These are phyloP conservation scores for Papilio elwesi DNA, from an alignment of 2,888 invertebrate species.

Conservation along the genomic window DNA sequence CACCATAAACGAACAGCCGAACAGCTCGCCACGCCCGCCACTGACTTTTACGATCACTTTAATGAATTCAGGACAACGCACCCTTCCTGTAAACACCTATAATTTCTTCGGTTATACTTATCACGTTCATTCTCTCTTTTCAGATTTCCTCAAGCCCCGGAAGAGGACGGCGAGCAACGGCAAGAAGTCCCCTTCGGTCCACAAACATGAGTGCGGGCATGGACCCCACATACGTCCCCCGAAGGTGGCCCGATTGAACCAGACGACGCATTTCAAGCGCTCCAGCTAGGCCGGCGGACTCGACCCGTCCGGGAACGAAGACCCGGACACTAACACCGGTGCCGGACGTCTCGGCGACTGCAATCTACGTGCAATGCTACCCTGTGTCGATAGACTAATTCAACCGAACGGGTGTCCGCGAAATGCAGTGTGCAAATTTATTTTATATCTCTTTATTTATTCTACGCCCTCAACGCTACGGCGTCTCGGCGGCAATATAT, in stretches of 20 bases:
- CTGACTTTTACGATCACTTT: slow-evolving; percentile 63
- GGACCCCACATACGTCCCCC: slow-evolving; percentile 79
- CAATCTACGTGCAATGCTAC: slow-evolving; percentile 36
- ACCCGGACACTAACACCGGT: slow-evolving; percentile 29
- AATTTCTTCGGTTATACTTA: slow-evolving; percentile 36
- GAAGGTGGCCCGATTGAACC: slow-evolving; percentile 75
- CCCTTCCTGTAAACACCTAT: slow-evolving; percentile 43
- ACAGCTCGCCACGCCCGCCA: slow-evolving; percentile 54
- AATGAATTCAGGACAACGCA: slow-evolving; percentile 54
- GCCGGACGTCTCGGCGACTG: slow-evolving; percentile 40
- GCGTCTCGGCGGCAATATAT: slow-evolving; percentile 59
- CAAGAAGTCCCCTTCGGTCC: slow-evolving; percentile 79
- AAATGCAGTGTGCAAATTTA: slow-evolving; percentile 70
- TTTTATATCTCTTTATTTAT: slow-evolving; percentile 77
- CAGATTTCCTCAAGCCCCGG: slow-evolving; percentile 88
- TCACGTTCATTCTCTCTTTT: slow-evolving; percentile 57
- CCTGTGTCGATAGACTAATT: slow-evolving; percentile 44
- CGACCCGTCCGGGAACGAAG: slow-evolving; percentile 50
- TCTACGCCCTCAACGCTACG: slow-evolving; percentile 62
- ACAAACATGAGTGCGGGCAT: slow-evolving; percentile 77
- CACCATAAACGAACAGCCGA: slow-evolving; percentile 53
- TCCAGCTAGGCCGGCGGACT: slow-evolving; percentile 65
- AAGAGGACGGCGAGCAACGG: slow-evolving; percentile 82
- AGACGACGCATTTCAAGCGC: slow-evolving; percentile 72
- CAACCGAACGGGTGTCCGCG: slow-evolving; percentile 43